Evolutionary conservation across 2,113 vertebrate species (phyloP), one percentile per base, ranked within the genome.

Genomic region (Perognathus longimembris): DNA sequence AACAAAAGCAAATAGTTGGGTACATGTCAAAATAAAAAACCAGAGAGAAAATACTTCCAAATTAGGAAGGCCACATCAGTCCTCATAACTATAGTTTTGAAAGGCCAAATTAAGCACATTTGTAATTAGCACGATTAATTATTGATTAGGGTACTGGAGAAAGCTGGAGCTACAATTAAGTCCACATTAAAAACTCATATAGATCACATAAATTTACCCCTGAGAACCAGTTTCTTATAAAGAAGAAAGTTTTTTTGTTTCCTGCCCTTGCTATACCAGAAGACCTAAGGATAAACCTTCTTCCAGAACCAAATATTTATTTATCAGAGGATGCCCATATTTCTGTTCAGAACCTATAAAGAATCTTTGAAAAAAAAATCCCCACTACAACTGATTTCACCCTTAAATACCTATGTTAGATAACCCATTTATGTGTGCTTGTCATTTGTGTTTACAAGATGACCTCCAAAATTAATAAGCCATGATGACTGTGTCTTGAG

Each of bases 11-110:
- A 59, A 84, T 93, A 73, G 89, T 89, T 38, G 69, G 66, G 66
- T 50, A 67, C 74, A 66, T 45, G 74, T 87, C 93, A 89, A 91
- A 95, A 50, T 38, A 85, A 92, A 45, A 96, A 88, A 85, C 67
- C 63, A 74, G 63, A 88, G 45, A 86, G 86, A 96, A 96, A 93
- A 92, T 93, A 93, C 94, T 91, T 92, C 95, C 95, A 97, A 88
- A 73, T 96, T 91, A 95, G 96, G 96, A 89, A 92, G 36, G 63
- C 84, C 61, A 26, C 36, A 8, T 42, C 75, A 59, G 21, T 73
- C 71, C 86, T 82, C 77, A 77, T 73, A 89, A 61, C 64, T 67
- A 8, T 42, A 75, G 76, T 30, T 91, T 81, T 21, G 0, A 78
- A 79, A 92, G 87, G 84, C 73, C 18, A 66, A 92, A 90, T 22